A percentile compares a stretch with the other conserved stretches of the same genome.
Evolutionary conservation across 2,113 vertebrate species (phyloP).

Genomic region (rabbit (Oryctolagus cuniculus)): mOryCun1.1 NC_091443.1:37680501-37681000

Average conservation of each 20-base stretch:
- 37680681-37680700: no score
- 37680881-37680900: not conserved
- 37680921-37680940: not conserved
- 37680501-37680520: no score
- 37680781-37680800: not conserved
- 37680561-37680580: no score
- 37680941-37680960: not conserved
- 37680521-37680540: no score
- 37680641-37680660: no score
- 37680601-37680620: no score
- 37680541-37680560: no score
- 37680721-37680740: no score
- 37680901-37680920: not conserved
- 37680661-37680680: no score
- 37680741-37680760: not conserved
- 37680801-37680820: not conserved
- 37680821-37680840: not conserved
- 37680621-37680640: no score
- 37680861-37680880: not conserved
- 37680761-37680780: not conserved
- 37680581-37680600: no score
- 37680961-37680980: not conserved
- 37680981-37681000: not conserved
- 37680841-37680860: not conserved
- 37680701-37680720: no score